Percentiles rank a stretch among this genome's conserved stretches.
Conservation (phyloP, 2,888 invertebrate genomes). For the Patella depressa region DNA sequence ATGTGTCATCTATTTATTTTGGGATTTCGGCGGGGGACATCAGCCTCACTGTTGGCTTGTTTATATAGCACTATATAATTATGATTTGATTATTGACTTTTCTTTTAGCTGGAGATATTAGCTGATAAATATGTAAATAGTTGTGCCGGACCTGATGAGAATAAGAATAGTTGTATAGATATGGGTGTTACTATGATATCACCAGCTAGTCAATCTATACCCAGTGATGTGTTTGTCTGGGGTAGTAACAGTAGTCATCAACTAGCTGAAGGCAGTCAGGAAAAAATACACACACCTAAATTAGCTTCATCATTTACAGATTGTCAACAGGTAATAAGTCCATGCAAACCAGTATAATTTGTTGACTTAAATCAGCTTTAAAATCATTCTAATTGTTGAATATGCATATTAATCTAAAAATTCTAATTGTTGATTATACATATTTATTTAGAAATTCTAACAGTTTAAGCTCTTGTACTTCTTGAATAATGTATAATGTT, state of each 20-base stretch:
- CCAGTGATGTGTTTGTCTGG: constrained; percentile 77
- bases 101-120: constrained; percentile 57
- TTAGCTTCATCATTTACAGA: constrained; percentile 75
- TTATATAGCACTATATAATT: no score
- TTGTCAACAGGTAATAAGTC: constrained; percentile 74
- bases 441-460: no score
- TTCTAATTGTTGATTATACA: no score
- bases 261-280: constrained; percentile 76
- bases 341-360: no score
- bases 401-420: no score
- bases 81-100: no score
- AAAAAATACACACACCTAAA: constrained; percentile 76
- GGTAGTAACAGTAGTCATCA: constrained; percentile 79
- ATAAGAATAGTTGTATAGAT: constrained; percentile 45
- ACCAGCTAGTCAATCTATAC: constrained; percentile 23
- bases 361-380: background rate
- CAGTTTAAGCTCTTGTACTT: background rate
- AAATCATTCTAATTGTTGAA: background rate
- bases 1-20: no score
- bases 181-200: constrained; percentile 15
- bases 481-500: background rate
- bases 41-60: no score
- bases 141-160: constrained; percentile 59
- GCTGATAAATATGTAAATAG: constrained; percentile 66
- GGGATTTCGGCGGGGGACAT: no score